Evolutionary conservation across 2,113 vertebrate genomes (phyloP).

Genomic region (Pongo abelii): DNA sequence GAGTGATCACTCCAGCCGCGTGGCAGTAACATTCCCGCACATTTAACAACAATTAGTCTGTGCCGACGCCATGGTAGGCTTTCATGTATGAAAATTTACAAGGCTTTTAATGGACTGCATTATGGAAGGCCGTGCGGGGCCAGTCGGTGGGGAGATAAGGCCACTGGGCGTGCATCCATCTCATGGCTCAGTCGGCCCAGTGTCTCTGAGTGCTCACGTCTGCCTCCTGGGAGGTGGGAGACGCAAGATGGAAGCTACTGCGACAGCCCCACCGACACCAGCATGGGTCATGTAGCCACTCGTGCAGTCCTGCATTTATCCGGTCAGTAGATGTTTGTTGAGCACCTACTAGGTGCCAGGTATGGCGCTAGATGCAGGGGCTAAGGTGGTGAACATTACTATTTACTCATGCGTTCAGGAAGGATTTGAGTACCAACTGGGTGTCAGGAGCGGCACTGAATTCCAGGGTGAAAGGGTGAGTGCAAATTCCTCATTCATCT

Average conservation of each 20-base stretch:
- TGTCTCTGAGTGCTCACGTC: not conserved
- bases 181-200: accelerated
- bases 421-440: not conserved
- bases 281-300: accelerated
- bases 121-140: slow-evolving; percentile 54
- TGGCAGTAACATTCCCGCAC: slow-evolving; percentile 61
- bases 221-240: not conserved
- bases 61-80: slow-evolving; percentile 49
- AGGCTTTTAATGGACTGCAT: slow-evolving; percentile 75
- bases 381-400: not conserved
- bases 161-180: not conserved
- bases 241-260: not conserved
- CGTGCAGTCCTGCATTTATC: not conserved
- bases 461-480: not conserved
- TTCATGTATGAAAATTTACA: slow-evolving; percentile 73
- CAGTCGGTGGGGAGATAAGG: slow-evolving; percentile 27
- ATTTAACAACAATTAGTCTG: slow-evolving; percentile 79
- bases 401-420: not conserved
- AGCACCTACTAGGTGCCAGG: not conserved
- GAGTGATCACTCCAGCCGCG: slow-evolving; percentile 48
- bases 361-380: not conserved
- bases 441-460: not conserved
- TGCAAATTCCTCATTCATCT: not conserved
- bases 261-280: not conserved
- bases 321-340: not conserved